Evolutionary conservation across 2,113 vertebrate genomes (phyloP).

Genomic region (Oplegnathus fasciatus): DNA sequence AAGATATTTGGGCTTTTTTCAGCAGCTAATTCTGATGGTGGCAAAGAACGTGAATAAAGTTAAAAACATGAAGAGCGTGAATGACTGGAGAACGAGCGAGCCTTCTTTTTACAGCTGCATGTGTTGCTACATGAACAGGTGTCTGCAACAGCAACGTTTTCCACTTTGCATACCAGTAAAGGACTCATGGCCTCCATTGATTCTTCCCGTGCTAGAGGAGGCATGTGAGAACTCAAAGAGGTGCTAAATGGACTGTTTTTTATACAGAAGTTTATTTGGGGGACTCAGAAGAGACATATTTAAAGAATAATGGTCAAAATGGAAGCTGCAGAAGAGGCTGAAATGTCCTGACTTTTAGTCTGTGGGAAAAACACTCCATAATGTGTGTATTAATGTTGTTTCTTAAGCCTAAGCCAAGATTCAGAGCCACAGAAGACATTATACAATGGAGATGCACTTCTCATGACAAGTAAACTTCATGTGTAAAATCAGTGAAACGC

Average conservation of each 20-base stretch:
- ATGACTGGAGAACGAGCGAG: background rate
- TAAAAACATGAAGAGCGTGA: background rate
- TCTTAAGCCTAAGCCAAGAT: too few species aligned
- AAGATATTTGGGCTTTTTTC: constrained; percentile 1
- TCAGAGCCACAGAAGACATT: too few species aligned
- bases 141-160: background rate
- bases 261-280: background rate
- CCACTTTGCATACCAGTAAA: background rate
- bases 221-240: background rate
- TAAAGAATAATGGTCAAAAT: background rate
- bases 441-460: too few species aligned
- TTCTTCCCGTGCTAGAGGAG: background rate
- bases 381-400: background rate
- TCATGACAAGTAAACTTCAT: too few species aligned
- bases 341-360: background rate
- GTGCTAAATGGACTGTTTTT: background rate
- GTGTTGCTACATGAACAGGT: constrained; percentile 19
- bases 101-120: background rate
- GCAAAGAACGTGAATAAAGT: background rate
- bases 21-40: background rate
- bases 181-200: background rate
- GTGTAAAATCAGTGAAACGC: too few species aligned
- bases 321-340: background rate
- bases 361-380: too few species aligned
- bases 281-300: background rate